Conservation (phyloP, 2,888 invertebrate genomes). For the Chloromyia formosa region DNA sequence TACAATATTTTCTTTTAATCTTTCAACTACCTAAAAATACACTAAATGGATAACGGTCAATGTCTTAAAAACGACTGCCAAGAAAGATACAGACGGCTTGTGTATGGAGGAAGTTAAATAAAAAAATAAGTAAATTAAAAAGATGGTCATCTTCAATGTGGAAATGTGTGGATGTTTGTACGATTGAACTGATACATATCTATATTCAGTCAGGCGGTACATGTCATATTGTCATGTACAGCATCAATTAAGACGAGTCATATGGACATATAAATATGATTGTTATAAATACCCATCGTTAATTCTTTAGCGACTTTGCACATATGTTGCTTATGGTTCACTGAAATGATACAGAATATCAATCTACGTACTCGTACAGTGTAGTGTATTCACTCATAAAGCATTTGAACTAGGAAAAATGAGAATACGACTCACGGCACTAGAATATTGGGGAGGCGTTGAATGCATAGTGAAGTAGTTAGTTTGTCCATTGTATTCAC, state of each 20-base stretch:
- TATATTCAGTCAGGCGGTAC: neutral
- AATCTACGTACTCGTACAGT: neutral
- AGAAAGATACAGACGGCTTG: neutral
- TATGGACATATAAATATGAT: conserved; percentile 16
- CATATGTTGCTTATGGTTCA: conserved; percentile 36
- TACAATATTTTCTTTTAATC: neutral
- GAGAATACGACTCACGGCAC: too few relatives aligned
- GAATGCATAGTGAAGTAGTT: too few relatives aligned
- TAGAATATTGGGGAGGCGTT: too few relatives aligned
- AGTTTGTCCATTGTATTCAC: too few relatives aligned
- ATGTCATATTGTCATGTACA: neutral
- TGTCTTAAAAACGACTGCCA: neutral
- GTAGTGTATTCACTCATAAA: neutral
- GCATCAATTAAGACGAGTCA: conserved; percentile 38
- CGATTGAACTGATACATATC: neutral
- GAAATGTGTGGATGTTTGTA: neutral
- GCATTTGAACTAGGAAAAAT: neutral
- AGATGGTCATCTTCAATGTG: conserved; percentile 2
- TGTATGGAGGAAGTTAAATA: conserved; percentile 22
- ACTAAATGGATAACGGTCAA: conserved; percentile 22
- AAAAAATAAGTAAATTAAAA: conserved; percentile 33
- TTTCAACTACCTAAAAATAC: neutral
- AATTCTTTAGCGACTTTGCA: conserved; percentile 41
- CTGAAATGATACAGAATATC: neutral
- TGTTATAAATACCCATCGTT: conserved; percentile 25